Conservation (phyloP, 2,113 vertebrate species). For the Hippocampus guttulatus region DNA sequence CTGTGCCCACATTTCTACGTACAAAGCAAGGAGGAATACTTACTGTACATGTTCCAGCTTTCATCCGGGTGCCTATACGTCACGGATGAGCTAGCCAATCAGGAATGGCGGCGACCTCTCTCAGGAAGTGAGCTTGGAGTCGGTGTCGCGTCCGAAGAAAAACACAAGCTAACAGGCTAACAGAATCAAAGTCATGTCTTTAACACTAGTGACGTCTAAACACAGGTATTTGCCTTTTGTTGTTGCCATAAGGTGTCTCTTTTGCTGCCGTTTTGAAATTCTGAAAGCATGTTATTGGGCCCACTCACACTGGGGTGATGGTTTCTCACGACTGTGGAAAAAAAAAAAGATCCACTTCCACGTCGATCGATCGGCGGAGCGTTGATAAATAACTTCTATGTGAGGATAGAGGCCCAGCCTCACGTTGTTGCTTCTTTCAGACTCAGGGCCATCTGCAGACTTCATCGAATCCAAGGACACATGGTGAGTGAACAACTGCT, state of each 20-base stretch:
- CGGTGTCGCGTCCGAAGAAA: background rate
- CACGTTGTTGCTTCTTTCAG: slow-evolving; percentile 37
- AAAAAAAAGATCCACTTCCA: background rate
- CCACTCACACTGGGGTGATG: background rate
- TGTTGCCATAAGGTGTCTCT: background rate
- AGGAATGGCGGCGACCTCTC: background rate
- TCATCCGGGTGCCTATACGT: background rate
- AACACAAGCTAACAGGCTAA: background rate
- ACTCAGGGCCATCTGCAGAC: slow-evolving; percentile 60
- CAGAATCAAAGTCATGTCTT: slow-evolving; percentile 43
- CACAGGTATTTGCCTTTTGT: slow-evolving; percentile 42
- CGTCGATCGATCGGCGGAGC: no score
- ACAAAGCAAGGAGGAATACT: background rate
- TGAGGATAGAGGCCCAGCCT: background rate
- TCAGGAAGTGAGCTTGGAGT: slow-evolving; percentile 43
- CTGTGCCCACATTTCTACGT: background rate
- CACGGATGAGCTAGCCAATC: slow-evolving; percentile 33
- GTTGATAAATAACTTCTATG: background rate
- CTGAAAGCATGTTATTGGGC: background rate
- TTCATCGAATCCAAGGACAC: slow-evolving; percentile 66
- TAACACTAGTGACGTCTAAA: slow-evolving; percentile 29
- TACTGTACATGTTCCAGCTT: background rate
- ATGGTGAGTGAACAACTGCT: slow-evolving; percentile 58
- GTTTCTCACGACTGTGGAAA: background rate
- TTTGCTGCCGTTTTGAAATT: background rate